Conservation (phyloP, 2,113 vertebrate genomes). For the Sorex araneus region DNA sequence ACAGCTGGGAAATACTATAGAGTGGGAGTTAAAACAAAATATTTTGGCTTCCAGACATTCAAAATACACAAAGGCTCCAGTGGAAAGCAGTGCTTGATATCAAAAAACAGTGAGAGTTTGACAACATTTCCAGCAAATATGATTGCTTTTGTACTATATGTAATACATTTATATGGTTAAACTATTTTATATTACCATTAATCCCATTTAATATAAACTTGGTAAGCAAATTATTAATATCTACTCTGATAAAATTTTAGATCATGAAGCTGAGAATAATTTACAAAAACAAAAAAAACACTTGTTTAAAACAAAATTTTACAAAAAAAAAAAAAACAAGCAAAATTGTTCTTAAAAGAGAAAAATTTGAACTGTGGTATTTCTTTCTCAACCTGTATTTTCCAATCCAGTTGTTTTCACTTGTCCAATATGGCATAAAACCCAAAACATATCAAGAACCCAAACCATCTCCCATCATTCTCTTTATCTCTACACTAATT, state of each 20-base stretch:
- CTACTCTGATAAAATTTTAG: constrained; percentile 68
- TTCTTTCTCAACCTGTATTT: constrained; percentile 53
- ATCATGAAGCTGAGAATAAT: constrained; percentile 51
- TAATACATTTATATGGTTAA: constrained; percentile 80
- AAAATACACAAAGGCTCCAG: constrained; percentile 88
- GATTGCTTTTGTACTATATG: constrained; percentile 80
- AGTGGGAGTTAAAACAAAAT: constrained; percentile 91
- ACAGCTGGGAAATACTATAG: constrained; percentile 90
- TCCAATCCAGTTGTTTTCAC: constrained; percentile 51
- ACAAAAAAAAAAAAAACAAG: constrained; percentile 54
- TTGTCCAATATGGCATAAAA: constrained; percentile 55
- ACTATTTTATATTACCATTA: constrained; percentile 81
- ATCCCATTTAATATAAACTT: constrained; percentile 59
- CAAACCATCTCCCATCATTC: background rate
- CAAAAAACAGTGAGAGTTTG: constrained; percentile 90
- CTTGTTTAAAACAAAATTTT: constrained; percentile 69
- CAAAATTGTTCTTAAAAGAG: constrained; percentile 40
- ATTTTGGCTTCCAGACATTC: constrained; percentile 91
- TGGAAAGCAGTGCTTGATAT: constrained; percentile 89
- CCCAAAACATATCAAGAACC: constrained; percentile 7
- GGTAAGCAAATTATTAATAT: constrained; percentile 30
- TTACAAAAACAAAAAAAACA: constrained; percentile 57
- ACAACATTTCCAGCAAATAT: constrained; percentile 88
- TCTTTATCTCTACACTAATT: constrained; percentile 4
- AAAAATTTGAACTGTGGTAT: constrained; percentile 47